Evolutionary conservation across 64 coral and sea anemone species (phyloP), one percentile per base, ranked within the genome.

Genomic region (Catalaphyllia jardinei): DNA sequence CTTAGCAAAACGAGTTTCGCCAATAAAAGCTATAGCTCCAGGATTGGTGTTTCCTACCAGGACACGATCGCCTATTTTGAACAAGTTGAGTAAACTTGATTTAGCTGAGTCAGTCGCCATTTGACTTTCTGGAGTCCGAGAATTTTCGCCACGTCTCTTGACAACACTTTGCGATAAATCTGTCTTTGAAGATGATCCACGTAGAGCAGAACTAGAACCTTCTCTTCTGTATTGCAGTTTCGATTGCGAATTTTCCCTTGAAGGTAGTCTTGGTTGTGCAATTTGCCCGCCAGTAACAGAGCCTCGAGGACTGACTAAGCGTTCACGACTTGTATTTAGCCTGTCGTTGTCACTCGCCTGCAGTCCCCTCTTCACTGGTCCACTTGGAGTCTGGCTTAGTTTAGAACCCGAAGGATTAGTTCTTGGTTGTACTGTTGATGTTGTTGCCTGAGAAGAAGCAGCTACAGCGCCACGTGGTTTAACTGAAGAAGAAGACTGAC

Each of bases 1-100:
- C 83, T 99, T 99, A 52, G 97, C 97, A 86, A 99, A 99, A 65
- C 93, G 81, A 76, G 97, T 94, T 85, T 95, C 94, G 33, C 97
- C 97, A 51, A 99, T 77, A 88, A 94, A 99, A 14, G 91, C 94
- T 88, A 99, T 90, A 76, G 91, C 91, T 73, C 97, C 97, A 39
- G 93, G 61, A 72, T 99, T 99, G 51, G 94, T 73, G 20, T 92
- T 92, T 52, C 91, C 90, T 1, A 99, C 97, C 52, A 99, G 88
- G 61, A 99, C 97, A 91, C 97, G 94, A 67, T 99, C 97, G 22
- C 94, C 97, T 77, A 99, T 88, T 80, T 93, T 86, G 73, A 99
- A 93, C 62, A 91, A 93, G 79, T 87, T 86, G 80, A 77, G 79
- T 73, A 93, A 88, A 90, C 35, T 85, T 71, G 81, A 71, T 33